Conservation (phyloP, 2,888 invertebrate species). For the Dynastes tityus region DNA sequence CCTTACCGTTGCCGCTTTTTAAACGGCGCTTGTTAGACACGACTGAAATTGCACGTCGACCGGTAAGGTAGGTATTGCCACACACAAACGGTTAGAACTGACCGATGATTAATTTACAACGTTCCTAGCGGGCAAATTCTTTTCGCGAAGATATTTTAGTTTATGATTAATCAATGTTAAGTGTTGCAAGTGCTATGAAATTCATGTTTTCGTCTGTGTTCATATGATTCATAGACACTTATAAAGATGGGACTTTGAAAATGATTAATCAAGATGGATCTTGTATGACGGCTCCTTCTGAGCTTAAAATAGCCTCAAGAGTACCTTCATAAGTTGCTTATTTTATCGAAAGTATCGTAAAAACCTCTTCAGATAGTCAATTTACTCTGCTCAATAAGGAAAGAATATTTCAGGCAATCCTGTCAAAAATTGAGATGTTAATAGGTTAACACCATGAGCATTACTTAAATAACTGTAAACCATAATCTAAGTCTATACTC, state of each 20-base stretch:
- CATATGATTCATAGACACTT: not conserved
- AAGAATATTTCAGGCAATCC: too few species aligned
- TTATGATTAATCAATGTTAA: constrained; percentile 1
- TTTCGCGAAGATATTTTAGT: not conserved
- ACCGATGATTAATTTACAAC: constrained; percentile 16
- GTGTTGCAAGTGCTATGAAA: not conserved
- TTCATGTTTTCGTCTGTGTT: not conserved
- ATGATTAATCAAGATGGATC: constrained; percentile 1
- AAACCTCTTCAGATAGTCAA: too few species aligned
- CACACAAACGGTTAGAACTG: constrained; percentile 2
- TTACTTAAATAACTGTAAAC: too few species aligned
- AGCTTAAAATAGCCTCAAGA: too few species aligned
- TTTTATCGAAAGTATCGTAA: too few species aligned
- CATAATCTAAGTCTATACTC: too few species aligned
- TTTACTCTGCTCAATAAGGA: too few species aligned
- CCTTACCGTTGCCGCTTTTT: constrained; percentile 33
- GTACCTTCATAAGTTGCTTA: too few species aligned
- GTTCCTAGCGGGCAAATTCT: constrained; percentile 5
- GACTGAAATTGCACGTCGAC: constrained; percentile 5
- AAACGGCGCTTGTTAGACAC: not conserved
- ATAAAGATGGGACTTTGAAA: not conserved
- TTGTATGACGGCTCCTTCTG: too few species aligned
- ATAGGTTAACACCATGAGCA: too few species aligned
- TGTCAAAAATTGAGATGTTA: too few species aligned
- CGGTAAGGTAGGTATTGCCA: constrained; percentile 8